Conservation (phyloP, 1,140 invertebrate species). For the Matsumurasca onukii region DNA sequence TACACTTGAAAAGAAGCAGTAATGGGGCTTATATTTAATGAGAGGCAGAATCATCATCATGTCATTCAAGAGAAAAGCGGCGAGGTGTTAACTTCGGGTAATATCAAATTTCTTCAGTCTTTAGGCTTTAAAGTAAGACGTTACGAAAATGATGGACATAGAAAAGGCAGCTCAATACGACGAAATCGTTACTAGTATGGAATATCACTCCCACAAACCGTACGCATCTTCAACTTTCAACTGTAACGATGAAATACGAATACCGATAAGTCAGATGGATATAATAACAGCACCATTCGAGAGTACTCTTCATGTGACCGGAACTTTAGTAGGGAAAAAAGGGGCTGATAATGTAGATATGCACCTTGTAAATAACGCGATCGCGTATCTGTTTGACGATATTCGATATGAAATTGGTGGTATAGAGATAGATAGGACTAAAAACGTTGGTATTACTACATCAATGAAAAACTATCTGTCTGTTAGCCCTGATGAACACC, state of each 20-base stretch:
- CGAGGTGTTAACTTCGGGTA: conserved; percentile 35
- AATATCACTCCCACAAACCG: conserved; percentile 46
- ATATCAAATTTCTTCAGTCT: conserved; percentile 36
- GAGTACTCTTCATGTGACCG: conserved; percentile 45
- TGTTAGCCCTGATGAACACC: not conserved
- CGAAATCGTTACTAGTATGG: conserved; percentile 44
- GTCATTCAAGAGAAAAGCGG: conserved; percentile 5
- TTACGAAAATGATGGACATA: conserved; percentile 40
- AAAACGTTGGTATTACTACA: not conserved
- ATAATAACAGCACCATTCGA: conserved; percentile 43
- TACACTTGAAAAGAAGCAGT: conserved; percentile 34
- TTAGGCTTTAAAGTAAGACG: conserved; percentile 38
- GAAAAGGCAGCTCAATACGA: conserved; percentile 37
- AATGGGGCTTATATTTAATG: conserved; percentile 35
- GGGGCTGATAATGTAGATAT: no score
- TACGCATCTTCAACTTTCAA: conserved; percentile 43
- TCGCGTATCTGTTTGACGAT: not conserved
- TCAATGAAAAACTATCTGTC: not conserved
- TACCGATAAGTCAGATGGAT: conserved; percentile 47
- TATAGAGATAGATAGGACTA: no score
- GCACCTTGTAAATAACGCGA: no score
- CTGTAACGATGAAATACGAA: conserved; percentile 39
- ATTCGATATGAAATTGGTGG: not conserved
- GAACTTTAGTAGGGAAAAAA: conserved; percentile 26
- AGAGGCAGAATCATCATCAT: not conserved